These are phyloP conservation scores for Rhyacophila evoluta DNA, from an alignment of 2,888 invertebrate genomes.

Conservation along the genomic window DNA sequence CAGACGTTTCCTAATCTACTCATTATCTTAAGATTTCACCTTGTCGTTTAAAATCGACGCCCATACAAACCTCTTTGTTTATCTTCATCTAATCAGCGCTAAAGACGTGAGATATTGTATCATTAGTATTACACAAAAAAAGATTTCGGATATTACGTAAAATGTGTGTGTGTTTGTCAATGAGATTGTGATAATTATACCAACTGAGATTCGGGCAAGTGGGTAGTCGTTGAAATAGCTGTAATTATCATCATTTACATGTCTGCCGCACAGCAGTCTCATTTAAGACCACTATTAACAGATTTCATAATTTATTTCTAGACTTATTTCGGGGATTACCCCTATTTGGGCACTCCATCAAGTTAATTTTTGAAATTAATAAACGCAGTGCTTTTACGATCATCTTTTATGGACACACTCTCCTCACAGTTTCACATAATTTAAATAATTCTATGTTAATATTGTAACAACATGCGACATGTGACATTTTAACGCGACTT, in stretches of 20 bases:
- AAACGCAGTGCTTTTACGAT: background rate
- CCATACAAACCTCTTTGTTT: background rate
- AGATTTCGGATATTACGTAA: background rate
- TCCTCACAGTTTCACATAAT: no score
- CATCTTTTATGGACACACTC: background rate
- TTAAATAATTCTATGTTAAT: no score
- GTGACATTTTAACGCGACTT: no score
- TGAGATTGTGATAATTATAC: conserved; percentile 7
- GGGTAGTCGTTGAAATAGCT: background rate
- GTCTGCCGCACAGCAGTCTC: background rate
- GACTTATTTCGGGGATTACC: background rate
- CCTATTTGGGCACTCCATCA: background rate
- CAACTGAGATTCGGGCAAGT: background rate
- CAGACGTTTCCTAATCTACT: no score
- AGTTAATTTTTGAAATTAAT: background rate
- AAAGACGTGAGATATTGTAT: background rate
- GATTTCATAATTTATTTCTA: background rate
- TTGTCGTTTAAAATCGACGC: background rate
- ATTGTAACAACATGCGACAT: no score
- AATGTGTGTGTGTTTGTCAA: background rate
- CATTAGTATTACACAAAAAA: background rate
- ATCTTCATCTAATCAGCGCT: background rate
- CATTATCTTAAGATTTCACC: background rate
- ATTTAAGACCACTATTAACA: background rate
- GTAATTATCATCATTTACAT: conserved; percentile 1